Conservation (phyloP, 2,888 invertebrate genomes). For the Hirudinaria manillensis region DNA sequence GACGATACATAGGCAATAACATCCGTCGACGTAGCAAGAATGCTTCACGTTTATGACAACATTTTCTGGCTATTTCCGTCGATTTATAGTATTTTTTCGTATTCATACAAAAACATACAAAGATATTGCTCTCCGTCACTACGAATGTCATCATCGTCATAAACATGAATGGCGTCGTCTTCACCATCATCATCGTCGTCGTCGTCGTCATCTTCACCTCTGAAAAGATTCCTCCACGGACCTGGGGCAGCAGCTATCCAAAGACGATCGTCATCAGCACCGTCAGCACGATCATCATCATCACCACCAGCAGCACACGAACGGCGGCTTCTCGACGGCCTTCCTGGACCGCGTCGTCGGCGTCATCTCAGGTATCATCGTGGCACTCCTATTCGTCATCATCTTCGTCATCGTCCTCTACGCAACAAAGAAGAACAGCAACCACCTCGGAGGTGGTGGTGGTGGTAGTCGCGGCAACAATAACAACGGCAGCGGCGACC, state of each 20-base stretch:
- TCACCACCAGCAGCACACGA: too few relatives aligned
- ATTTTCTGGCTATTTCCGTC: too few relatives aligned
- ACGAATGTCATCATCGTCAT: conserved; percentile 27
- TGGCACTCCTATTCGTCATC: conserved; percentile 18
- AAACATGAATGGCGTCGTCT: conserved; percentile 27
- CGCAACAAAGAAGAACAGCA: background rate
- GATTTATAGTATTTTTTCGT: too few relatives aligned
- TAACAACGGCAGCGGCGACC: conserved; percentile 15
- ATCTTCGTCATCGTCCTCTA: conserved; percentile 16
- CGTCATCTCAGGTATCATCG: conserved; percentile 5
- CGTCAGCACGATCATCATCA: background rate
- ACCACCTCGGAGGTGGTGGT: background rate
- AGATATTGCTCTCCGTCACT: conserved; percentile 16
- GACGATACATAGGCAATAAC: too few relatives aligned
- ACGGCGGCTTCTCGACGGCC: background rate
- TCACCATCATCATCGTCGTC: conserved; percentile 43
- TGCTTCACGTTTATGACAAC: too few relatives aligned
- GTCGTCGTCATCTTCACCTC: conserved; percentile 56
- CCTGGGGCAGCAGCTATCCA: too few relatives aligned
- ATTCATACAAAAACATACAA: too few relatives aligned
- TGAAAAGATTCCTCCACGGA: background rate
- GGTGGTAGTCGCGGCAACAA: conserved; percentile 2
- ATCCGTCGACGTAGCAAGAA: too few relatives aligned
- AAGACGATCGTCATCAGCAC: conserved; percentile 20
- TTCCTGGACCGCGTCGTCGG: conserved; percentile 1